Conservation (phyloP, 1,140 invertebrate species). For the Philopotamus ludificatus region DNA sequence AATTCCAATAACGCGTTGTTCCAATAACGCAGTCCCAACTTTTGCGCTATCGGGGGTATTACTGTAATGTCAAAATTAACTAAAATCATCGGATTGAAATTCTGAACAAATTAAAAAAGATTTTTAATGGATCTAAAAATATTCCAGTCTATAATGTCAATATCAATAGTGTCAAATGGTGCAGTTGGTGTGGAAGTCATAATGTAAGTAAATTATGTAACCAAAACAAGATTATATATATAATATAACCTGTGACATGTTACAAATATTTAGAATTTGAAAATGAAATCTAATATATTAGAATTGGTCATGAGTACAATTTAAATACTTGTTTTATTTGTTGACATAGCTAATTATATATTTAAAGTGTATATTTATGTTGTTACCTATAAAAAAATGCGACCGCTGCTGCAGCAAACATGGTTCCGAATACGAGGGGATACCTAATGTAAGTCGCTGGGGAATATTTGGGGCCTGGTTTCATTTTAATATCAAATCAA, state of each 20-base stretch:
- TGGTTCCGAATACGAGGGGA: slow-evolving; percentile 19
- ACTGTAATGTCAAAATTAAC: background rate
- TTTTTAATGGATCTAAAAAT: background rate
- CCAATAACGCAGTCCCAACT: too few species aligned
- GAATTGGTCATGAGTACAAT: background rate
- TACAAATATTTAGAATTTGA: background rate
- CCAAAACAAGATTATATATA: background rate
- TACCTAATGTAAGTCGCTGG: slow-evolving; percentile 6
- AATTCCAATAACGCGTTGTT: background rate
- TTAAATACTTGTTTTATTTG: background rate
- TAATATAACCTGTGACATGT: background rate
- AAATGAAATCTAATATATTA: background rate
- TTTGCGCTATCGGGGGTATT: too few species aligned
- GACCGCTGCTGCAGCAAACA: background rate
- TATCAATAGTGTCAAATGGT: slow-evolving; percentile 13
- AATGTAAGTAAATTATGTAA: background rate
- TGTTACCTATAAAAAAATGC: slow-evolving; percentile 27
- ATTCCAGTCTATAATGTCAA: background rate
- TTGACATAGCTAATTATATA: too few species aligned
- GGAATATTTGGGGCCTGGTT: background rate
- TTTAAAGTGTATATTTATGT: background rate
- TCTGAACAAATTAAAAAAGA: background rate
- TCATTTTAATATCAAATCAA: background rate
- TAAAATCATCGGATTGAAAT: background rate
- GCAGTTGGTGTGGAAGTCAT: background rate